phyloP scores from a whole-genome alignment of 2,888 invertebrate genomes.

The Chrysomela aeneicollis region DNA sequence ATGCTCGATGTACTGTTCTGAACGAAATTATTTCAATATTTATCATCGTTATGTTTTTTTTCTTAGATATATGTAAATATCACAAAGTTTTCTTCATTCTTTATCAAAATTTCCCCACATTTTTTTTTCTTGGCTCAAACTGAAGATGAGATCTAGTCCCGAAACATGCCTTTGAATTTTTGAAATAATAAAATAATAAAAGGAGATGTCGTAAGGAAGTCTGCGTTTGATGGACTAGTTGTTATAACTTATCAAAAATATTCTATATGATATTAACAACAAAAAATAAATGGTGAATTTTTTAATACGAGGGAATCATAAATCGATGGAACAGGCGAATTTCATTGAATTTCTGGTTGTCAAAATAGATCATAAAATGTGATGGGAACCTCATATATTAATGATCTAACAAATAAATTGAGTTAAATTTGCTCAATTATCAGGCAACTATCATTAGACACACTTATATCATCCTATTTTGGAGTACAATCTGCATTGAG shows the following conservation, averaged over 20 bases:
- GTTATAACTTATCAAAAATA: constrained; percentile 9
- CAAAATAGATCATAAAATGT: constrained; percentile 6
- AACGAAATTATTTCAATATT: no score
- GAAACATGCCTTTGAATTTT: no score
- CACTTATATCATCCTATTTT: constrained; percentile 11
- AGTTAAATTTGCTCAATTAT: neutral
- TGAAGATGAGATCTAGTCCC: no score
- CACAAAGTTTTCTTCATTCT: no score
- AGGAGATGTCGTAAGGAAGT: no score
- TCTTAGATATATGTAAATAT: no score
- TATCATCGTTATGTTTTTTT: no score
- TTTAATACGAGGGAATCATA: neutral
- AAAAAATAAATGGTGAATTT: neutral
- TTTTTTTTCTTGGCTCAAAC: no score
- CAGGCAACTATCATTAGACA: constrained; percentile 12
- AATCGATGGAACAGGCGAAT: no score
- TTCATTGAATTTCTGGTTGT: constrained; percentile 1
- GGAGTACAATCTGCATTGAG: constrained; percentile 18
- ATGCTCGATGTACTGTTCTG: no score
- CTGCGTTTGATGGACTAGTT: constrained; percentile 6
- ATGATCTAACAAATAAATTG: constrained; percentile 4
- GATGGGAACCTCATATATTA: neutral
- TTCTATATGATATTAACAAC: constrained; percentile 10
- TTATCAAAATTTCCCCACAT: no score
- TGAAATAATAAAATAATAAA: no score